Conservation (phyloP, 2,113 vertebrate species). For the Salminus brasiliensis region DNA sequence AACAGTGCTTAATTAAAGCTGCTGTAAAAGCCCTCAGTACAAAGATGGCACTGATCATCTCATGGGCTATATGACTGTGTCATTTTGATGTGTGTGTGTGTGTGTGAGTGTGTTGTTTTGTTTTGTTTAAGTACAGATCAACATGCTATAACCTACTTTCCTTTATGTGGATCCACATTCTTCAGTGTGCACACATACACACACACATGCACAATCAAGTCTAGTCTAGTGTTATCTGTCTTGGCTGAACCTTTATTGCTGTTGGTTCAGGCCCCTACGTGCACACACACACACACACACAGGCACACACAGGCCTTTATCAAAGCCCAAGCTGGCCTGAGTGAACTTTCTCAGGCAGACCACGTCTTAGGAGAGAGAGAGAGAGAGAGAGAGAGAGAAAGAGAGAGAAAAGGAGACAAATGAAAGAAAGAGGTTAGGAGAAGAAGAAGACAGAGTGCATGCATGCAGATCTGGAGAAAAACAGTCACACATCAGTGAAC, state of each 20-base stretch:
- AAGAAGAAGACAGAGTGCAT: too few species aligned
- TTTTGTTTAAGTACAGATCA: background rate
- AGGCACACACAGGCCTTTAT: conserved; percentile 13
- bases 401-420: too few species aligned
- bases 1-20: conserved; percentile 23
- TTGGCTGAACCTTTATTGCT: background rate
- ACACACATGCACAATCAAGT: background rate
- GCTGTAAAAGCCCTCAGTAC: background rate
- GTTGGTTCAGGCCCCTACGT: background rate
- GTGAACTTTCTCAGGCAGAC: conserved; percentile 36
- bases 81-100: conserved; percentile 16
- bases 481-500: conserved; percentile 29
- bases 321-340: conserved; percentile 13
- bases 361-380: background rate
- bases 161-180: background rate
- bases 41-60: background rate
- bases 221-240: background rate
- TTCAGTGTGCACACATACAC: background rate
- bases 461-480: conserved; percentile 12
- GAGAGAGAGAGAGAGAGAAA: background rate
- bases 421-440: too few species aligned
- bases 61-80: background rate
- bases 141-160: background rate
- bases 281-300: background rate
- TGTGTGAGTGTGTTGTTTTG: conserved; percentile 1